A percentile compares a stretch with the other conserved stretches of the same genome.
Evolutionary conservation across 2,113 vertebrate genomes (phyloP).

Genomic region (Passerina amoena): DNA sequence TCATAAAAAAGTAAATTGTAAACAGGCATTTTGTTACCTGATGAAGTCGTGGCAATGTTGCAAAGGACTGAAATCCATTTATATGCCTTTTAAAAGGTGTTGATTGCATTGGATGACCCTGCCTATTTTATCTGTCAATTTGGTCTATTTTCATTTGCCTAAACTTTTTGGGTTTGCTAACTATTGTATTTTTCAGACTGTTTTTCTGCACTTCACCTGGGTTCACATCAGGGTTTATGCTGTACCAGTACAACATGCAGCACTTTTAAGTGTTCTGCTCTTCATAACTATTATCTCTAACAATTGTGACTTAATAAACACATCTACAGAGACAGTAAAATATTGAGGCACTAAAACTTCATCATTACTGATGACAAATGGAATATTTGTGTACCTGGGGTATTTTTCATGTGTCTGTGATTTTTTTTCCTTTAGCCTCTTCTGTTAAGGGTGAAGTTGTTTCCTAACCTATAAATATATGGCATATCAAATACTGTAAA

Average conservation of each 20-base stretch:
- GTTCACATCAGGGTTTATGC: not conserved
- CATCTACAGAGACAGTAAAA: not conserved
- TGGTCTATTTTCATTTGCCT: not conserved
- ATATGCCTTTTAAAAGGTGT: not conserved
- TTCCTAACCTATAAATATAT: not conserved
- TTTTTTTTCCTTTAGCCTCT: not conserved
- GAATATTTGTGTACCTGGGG: not conserved
- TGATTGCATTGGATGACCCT: not conserved
- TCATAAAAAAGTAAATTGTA: not conserved
- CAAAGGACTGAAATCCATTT: not conserved
- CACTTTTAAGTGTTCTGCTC: not conserved
- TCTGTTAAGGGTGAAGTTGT: not conserved
- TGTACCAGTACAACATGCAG: not conserved
- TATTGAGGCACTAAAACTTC: not conserved
- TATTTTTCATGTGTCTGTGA: not conserved
- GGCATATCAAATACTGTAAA: not conserved
- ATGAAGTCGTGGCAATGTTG: not conserved
- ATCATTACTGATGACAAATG: not conserved
- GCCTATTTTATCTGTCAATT: not conserved
- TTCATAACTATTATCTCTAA: not conserved
- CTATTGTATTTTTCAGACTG: accelerated
- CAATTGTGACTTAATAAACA: not conserved
- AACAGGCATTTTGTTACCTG: not conserved
- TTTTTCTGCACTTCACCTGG: not conserved
- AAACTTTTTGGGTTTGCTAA: not conserved